Evolutionary conservation across 2,888 invertebrate species (phyloP), one percentile per base, ranked within the genome.

Genomic region (Rotaria magnacalcarata): DNA sequence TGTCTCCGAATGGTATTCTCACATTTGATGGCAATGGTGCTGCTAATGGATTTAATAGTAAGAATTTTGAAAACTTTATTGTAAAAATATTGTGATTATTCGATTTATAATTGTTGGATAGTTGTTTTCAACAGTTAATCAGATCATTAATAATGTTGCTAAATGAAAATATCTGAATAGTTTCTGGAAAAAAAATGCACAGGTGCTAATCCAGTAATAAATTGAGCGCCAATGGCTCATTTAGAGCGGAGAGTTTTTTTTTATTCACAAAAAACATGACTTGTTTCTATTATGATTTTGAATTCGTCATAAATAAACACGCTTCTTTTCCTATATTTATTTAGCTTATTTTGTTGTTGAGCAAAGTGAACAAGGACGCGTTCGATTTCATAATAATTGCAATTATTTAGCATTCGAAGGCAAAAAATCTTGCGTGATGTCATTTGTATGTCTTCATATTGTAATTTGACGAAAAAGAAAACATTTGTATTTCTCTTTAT

Each of bases 311-410:
- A 7, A 11, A 10, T 10, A 14, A 52, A 14, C 14, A 14, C 11
- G 11, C 11, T 75, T 19, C 21, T 41, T 43, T 43, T 21, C 0
- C 2, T 75, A 24, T 50, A 11, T 50, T 50, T 14, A 1, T 50
- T 80, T 47, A 80, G 80, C 80, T 43, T 80, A 80, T 80, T 80
- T 80, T 4, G n/a, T 21, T 80, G 24, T 80, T 10, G 80, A 80
- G 47, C n/a, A 47, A 47, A 34, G n/a, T 47, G 47, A 43, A 43
- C 47, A 43, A 80, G 80, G 80, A 14, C 80, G 80, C 24, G 1
- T 80, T 47, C 80, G 80, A 47, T 47, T 80, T 47, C 80, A 80
- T 80, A 80, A 80, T 14, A 80, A 80, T 80, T 47, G 10, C 0
- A 80, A 80, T 47, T 80, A 80, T n/a, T 47, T 80, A 47, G 80